Evolutionary conservation across 1,140 invertebrate species (phyloP), one percentile per base, ranked within the genome.

Genomic region (Drosophila nigromelanica): DNA sequence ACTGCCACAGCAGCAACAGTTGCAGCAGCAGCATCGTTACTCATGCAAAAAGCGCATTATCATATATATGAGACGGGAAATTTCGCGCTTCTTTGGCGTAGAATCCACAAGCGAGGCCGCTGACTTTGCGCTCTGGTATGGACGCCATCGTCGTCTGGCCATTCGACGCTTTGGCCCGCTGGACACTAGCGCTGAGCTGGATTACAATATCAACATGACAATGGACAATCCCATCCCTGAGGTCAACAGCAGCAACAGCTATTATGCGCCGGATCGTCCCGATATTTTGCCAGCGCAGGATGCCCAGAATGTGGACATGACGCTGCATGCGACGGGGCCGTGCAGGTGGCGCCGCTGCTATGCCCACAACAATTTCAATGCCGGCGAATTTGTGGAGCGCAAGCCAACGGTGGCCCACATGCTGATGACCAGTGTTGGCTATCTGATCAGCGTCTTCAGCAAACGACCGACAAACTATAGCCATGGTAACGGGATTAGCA

Each of bases 61-160:
- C 18, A 93, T 94, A 71, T 96, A 95, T 83, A 94, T 96, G 72
- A 94, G 93, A 72, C 93, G 93, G 33, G 95, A 95, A 80, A 95
- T 95, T 10, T 94, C 95, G 0, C 94, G 93, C 42, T 96, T 96
- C 90, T 96, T 96, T 78, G 95, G 95, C 5, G 94, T 96, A 8
- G 94, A 95, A 74, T 93, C 94, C 47, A 93, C 94, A 63, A 94
- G 94, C 2, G 95, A 96, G 86, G 92, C 93, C 1, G 91, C 93
- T 5, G 94, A 96, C 80, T 94, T 93, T 73, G 91, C 93, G 30
- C 89, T 94, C 80, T 96, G 95, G 95, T 91, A 95, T 52, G 95
- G 95, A 59, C 90, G 95, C 60, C 93, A 95, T 59, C 94, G 94
- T 69, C 93, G 95, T 43, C 93, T 96, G 86, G 95, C 95, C 0